Evolutionary conservation across 1,140 invertebrate species (phyloP).

Genomic region (Zaprionus nigranus): DNA sequence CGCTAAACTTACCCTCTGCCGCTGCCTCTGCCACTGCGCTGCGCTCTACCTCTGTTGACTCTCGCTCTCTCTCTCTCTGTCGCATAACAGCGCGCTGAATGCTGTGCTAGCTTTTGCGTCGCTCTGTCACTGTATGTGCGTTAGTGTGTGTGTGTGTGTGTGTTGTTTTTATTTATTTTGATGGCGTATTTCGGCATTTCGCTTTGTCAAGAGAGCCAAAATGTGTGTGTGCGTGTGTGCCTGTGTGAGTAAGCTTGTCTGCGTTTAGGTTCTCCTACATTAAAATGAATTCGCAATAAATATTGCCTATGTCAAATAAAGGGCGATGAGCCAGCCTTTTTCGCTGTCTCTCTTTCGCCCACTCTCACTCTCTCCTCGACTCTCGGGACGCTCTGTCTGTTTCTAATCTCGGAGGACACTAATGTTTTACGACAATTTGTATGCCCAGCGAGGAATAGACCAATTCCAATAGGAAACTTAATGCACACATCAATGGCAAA

Average conservation of each 20-base stretch:
- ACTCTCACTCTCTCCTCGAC: not conserved
- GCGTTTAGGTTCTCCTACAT: slow-evolving; percentile 62
- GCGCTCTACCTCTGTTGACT: slow-evolving; percentile 35
- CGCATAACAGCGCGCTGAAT: slow-evolving; percentile 56
- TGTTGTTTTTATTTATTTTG: slow-evolving; percentile 76
- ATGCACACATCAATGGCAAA: slow-evolving; percentile 81
- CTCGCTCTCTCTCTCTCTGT: slow-evolving; percentile 27
- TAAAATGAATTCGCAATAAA: slow-evolving; percentile 83
- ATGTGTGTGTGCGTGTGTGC: slow-evolving; percentile 21
- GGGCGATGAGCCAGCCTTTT: slow-evolving; percentile 79
- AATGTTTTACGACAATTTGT: slow-evolving; percentile 81
- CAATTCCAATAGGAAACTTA: slow-evolving; percentile 67
- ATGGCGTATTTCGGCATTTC: slow-evolving; percentile 78
- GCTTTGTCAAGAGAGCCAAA: slow-evolving; percentile 66
- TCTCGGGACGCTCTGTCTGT: slow-evolving; percentile 6
- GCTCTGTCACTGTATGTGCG: slow-evolving; percentile 35
- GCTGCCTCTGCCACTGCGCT: slow-evolving; percentile 31
- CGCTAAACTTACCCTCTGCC: slow-evolving; percentile 56
- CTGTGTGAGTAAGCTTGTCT: slow-evolving; percentile 48
- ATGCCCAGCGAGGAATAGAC: slow-evolving; percentile 43
- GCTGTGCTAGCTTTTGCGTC: slow-evolving; percentile 67
- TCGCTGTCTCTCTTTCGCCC: slow-evolving; percentile 22
- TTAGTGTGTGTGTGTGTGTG: slow-evolving; percentile 35
- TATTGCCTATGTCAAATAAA: slow-evolving; percentile 82
- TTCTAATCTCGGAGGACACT: slow-evolving; percentile 80